Conservation (phyloP, 2,888 invertebrate genomes). For the Bombyx huttoni region DNA sequence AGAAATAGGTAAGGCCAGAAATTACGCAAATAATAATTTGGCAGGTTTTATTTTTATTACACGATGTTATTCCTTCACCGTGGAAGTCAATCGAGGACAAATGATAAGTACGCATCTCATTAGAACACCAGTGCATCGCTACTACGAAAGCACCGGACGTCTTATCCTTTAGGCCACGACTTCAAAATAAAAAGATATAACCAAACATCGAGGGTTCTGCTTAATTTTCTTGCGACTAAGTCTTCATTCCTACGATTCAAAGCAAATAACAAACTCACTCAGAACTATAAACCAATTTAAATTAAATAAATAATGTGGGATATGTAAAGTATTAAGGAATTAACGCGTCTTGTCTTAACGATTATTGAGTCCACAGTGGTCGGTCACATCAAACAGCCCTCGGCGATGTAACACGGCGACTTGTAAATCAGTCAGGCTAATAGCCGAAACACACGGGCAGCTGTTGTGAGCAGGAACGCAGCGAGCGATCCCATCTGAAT, state of each 20-base stretch:
- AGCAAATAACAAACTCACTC: neutral
- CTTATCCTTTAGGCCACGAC: too few species aligned
- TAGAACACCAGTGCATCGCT: too few species aligned
- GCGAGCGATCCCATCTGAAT: neutral
- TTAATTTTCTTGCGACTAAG: too few species aligned
- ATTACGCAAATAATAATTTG: too few species aligned
- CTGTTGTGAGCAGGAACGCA: conserved; percentile 11
- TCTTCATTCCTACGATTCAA: neutral
- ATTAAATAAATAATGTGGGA: conserved; percentile 27
- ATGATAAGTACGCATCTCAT: too few species aligned
- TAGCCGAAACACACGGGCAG: conserved; percentile 26
- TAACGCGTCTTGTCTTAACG: conserved; percentile 56
- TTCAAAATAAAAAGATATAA: too few species aligned
- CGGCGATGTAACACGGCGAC: conserved; percentile 40
- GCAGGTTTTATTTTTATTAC: too few species aligned
- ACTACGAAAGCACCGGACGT: too few species aligned
- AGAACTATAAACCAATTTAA: conserved; percentile 31
- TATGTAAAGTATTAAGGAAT: conserved; percentile 34
- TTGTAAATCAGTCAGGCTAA: conserved; percentile 49
- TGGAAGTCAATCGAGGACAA: too few species aligned
- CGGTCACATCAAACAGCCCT: conserved; percentile 28
- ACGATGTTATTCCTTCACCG: too few species aligned
- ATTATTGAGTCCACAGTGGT: conserved; percentile 47
- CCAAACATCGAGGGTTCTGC: too few species aligned
- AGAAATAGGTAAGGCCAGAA: too few species aligned